Base-by-base conservation (phyloP, 2,113 vertebrate species). In the Dermatemys mawii region DNA sequence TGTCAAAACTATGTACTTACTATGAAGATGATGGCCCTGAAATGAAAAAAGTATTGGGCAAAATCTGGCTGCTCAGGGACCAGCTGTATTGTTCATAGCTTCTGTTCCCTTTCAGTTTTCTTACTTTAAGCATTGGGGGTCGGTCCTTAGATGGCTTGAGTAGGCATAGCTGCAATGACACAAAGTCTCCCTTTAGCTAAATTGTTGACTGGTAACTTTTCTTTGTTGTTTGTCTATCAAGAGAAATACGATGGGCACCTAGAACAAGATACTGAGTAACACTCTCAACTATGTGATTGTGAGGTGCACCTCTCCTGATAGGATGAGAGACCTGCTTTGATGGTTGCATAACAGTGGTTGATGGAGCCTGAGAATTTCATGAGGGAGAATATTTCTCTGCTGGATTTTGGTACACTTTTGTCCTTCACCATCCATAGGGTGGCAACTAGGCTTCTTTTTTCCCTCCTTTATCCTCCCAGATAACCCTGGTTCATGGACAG, bases 21-120 rank as follows among this genome's bases (percentile, higher is more conserved):
- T 63, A 84, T 89, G 86, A 91, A 93, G 93, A 93, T 38, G 5
- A 83, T 87, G 35, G 24, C 70, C 89, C n/a, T 24, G 55, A 94
- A 94, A 93, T n/a, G 0, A 78, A 75, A 81, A 32, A 41, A 86
- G 22, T 6, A 8, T 54, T 41, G 35, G 27, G 22, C n/a, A 84
- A 50, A 87, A 0, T 0, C 13, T 86, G 53, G 12, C 2, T 90
- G 10, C 80, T n/a, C 53, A 88, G 46, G 1, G 35, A 86, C 38
- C 10, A 75, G 38, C 41, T 44, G 22, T 75, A 22, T 46, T 75
- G 70, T 44, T 41, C 22, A 91, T 1, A 83, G 5, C 29, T 57
- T 78, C n/a, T 87, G 55, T 86, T 85, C n/a, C 54, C 13, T 22
- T 21, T 83, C 12, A 1, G 16, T 44, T 70, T 93, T 41, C 8